These are phyloP conservation scores for Nothura maculosa DNA, from an alignment of 2,797 vertebrate genomes.

Conservation along the genomic window DNA sequence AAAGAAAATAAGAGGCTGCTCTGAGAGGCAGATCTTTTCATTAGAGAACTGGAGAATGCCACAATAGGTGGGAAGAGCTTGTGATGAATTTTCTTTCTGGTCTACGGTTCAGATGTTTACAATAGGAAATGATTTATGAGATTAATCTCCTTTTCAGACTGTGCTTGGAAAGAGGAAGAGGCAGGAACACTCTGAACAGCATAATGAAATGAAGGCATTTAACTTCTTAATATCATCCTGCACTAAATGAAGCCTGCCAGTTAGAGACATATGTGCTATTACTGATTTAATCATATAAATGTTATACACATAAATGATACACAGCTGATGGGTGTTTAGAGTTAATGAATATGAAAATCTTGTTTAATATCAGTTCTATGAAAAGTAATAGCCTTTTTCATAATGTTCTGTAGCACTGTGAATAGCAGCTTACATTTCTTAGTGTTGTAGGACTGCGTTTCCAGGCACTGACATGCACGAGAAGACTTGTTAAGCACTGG, in stretches of 20 bases:
- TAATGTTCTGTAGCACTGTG: neutral
- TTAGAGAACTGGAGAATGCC: slow-evolving; percentile 1
- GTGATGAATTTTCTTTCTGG: slow-evolving; percentile 37
- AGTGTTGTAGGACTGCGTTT: neutral
- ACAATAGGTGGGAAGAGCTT: slow-evolving; percentile 10
- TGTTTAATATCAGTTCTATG: neutral
- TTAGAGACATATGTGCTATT: slow-evolving; percentile 27
- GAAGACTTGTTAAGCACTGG: neutral
- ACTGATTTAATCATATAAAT: neutral
- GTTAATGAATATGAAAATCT: neutral
- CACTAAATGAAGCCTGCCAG: slow-evolving; percentile 7
- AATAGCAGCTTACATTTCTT: neutral
- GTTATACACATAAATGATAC: neutral
- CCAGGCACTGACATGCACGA: neutral
- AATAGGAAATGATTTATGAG: slow-evolving; percentile 38
- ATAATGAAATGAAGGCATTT: slow-evolving; percentile 24
- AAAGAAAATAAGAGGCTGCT: slow-evolving; percentile 45
- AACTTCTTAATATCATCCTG: slow-evolving; percentile 26
- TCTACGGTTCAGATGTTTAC: slow-evolving; percentile 24
- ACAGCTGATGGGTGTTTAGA: neutral
- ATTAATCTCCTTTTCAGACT: slow-evolving; percentile 37
- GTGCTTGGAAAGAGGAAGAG: slow-evolving; percentile 10
- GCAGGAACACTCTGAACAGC: neutral
- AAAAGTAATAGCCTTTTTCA: neutral
- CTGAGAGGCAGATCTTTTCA: slow-evolving; percentile 22